Evolutionary conservation across 2,113 vertebrate species (phyloP).

Genomic region (Pteropus alecto): DNA sequence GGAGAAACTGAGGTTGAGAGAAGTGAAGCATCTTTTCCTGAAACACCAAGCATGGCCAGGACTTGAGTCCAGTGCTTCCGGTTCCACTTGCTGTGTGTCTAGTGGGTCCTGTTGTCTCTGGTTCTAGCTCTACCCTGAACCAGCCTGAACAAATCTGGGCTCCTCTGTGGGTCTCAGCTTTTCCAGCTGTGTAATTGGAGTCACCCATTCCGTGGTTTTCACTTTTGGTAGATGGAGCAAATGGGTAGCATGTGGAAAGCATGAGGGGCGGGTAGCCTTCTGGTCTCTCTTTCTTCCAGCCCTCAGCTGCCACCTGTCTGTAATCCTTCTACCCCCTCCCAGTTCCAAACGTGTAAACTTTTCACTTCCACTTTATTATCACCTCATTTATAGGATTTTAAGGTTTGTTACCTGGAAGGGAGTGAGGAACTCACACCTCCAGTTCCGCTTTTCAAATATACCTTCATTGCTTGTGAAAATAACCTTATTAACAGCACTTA

Average conservation of each 20-base stretch:
- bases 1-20: background rate
- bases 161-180: background rate
- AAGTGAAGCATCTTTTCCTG: background rate
- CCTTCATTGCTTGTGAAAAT: slow-evolving; percentile 68
- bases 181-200: background rate
- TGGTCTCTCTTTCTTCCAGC: background rate
- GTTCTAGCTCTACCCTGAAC: background rate
- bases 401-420: slow-evolving; percentile 60
- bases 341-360: background rate
- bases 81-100: background rate
- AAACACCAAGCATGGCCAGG: background rate
- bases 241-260: too few relatives aligned
- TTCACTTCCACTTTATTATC: slow-evolving; percentile 68
- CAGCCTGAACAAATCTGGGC: background rate
- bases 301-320: background rate
- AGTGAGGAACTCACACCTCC: slow-evolving; percentile 65
- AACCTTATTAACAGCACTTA: slow-evolving; percentile 59
- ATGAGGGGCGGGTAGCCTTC: background rate
- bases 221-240: background rate
- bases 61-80: background rate
- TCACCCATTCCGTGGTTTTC: background rate
- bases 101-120: background rate
- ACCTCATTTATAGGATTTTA: slow-evolving; percentile 71
- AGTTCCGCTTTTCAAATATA: slow-evolving; percentile 63
- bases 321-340: background rate